A percentile compares a stretch with the other conserved stretches of the same genome.
Evolutionary conservation across 2,113 vertebrate genomes (phyloP).

Genomic region (Pseudonaja textilis): DNA sequence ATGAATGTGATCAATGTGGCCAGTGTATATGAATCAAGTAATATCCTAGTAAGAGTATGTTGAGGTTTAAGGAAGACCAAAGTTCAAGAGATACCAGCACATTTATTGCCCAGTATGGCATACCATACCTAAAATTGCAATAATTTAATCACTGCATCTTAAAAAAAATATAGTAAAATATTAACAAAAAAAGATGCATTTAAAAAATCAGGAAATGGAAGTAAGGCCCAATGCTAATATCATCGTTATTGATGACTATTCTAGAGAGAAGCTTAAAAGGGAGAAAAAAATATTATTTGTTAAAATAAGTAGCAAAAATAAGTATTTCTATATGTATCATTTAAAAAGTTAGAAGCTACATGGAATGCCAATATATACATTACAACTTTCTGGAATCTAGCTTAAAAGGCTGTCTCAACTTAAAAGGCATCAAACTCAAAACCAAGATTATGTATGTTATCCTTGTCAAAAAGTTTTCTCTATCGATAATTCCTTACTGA

Average conservation of each 20-base stretch:
- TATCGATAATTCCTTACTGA: background rate
- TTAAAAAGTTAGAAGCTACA: conserved; percentile 40
- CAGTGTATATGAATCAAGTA: background rate
- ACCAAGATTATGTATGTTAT: background rate
- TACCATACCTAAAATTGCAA: conserved; percentile 7
- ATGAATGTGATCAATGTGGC: background rate
- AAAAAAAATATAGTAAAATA: background rate
- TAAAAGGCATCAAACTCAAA: background rate
- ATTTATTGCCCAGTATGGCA: conserved; percentile 71
- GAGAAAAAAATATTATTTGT: conserved; percentile 40
- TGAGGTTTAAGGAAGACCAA: conserved; percentile 25
- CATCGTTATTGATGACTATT: background rate
- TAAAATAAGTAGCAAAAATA: conserved; percentile 48
- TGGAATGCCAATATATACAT: conserved; percentile 51
- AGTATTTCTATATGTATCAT: conserved; percentile 39
- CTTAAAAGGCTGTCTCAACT: background rate
- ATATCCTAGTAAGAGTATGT: background rate
- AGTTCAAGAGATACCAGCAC: conserved; percentile 53
- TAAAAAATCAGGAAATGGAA: conserved; percentile 32
- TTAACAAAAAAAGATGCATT: conserved; percentile 32
- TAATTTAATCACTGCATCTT: conserved; percentile 12
- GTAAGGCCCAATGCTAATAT: background rate
- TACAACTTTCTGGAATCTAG: conserved; percentile 41
- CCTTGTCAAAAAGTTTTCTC: background rate
- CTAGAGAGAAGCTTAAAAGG: conserved; percentile 32